Evolutionary conservation across 2,113 vertebrate genomes (phyloP).

Genomic region (Hoplias malabaricus): DNA sequence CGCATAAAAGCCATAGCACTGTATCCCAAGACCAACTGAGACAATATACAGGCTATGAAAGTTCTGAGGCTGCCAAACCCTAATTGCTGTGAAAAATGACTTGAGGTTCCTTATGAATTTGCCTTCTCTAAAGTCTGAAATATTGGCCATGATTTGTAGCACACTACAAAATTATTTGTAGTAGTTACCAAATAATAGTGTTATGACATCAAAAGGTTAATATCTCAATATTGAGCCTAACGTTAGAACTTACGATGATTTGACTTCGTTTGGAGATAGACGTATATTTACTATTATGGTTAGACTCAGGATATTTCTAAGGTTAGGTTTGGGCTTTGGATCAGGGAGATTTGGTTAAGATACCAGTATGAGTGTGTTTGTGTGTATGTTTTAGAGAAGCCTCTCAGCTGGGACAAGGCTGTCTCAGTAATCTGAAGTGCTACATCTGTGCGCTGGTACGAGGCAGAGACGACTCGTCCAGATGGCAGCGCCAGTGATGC

Average conservation of each 20-base stretch:
- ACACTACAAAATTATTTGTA: not conserved
- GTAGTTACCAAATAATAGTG: not conserved
- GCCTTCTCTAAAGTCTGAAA: not conserved
- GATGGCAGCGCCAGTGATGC: conserved; percentile 33
- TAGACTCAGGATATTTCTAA: not conserved
- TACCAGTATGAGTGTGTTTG: conserved; percentile 1
- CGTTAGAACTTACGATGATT: too few species aligned
- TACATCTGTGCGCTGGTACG: conserved; percentile 45
- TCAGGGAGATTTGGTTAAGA: not conserved
- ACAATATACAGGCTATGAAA: not conserved
- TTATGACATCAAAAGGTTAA: too few species aligned
- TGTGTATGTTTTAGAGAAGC: not conserved
- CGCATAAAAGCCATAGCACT: not conserved
- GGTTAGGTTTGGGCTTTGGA: not conserved
- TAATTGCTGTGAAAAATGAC: not conserved
- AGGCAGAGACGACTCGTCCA: conserved; percentile 50
- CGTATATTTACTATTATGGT: not conserved
- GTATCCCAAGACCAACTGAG: not conserved
- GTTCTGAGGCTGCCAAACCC: not conserved
- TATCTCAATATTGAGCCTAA: too few species aligned
- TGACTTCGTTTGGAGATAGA: not conserved
- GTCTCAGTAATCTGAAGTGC: conserved; percentile 43
- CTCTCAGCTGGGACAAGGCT: conserved; percentile 50
- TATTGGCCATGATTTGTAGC: not conserved
- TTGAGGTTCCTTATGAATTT: not conserved